phyloP scores from a whole-genome alignment of 2,888 invertebrate genomes.

The Hetaerina titia region DNA sequence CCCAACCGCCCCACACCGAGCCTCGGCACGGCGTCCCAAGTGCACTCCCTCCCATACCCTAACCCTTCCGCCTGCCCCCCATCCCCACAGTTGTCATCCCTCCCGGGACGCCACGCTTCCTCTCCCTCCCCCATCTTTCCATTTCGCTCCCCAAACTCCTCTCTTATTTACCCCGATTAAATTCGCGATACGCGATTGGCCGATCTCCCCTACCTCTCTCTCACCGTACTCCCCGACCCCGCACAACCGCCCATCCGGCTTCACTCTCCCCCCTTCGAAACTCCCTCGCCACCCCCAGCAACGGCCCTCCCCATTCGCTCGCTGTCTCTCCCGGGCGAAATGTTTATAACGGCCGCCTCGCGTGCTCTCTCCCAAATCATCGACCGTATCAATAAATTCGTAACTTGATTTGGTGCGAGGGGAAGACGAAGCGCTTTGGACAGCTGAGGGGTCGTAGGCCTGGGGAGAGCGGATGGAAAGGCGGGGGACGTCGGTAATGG shows the following conservation, averaged over 20 bases:
- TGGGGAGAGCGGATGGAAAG: not conserved
- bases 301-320: not conserved
- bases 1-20: not conserved
- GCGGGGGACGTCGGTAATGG: not conserved
- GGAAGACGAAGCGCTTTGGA: constrained; percentile 13
- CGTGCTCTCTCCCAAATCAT: constrained; percentile 41
- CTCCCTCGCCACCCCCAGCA: not conserved
- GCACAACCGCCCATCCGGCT: not conserved
- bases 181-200: constrained; percentile 55
- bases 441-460: not conserved
- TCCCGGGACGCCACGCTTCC: not conserved
- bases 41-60: not conserved
- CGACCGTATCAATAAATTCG: constrained; percentile 61
- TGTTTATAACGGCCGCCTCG: constrained; percentile 40
- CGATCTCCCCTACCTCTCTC: not conserved
- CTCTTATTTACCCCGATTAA: constrained; percentile 54
- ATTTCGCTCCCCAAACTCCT: not conserved
- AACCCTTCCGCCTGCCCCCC: not conserved
- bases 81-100: too few relatives aligned
- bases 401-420: constrained; percentile 51
- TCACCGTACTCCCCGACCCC: not conserved
- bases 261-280: not conserved
- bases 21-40: not conserved
- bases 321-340: constrained; percentile 32
- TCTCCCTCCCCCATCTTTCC: not conserved